Base-by-base conservation (phyloP, 1,140 invertebrate species). In the Hylaeus volcanicus region DNA sequence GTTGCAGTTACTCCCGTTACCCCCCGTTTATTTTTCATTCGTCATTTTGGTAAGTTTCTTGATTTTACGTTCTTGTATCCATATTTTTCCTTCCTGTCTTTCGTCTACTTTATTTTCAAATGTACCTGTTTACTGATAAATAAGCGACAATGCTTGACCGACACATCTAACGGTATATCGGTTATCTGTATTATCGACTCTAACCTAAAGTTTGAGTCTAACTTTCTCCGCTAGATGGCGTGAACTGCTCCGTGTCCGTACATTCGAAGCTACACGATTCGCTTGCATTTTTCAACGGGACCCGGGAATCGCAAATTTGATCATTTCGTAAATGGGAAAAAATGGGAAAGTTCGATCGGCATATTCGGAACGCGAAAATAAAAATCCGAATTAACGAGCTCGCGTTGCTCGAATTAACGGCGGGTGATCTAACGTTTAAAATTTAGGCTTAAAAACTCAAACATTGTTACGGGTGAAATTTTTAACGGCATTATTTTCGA, bases 1-100 rank as follows among this genome's bases (percentile, higher is more conserved):
- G 84, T 86, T 86, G 43, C 84, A 86, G 84, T 85, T 79, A 81
- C 64, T 70, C 70, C 68, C 37, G 74, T 84, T 74, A 65, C 45
- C 64, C 45, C 51, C 45, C 15, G 69, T 72, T 86, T 86, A 77
- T 86, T 86, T 86, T 86, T 66, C 72, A 71, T 60, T 72, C 84
- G 68, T 74, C 78, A 45, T 61, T 86, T 80, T 82, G 80, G 83
- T 86, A 72, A 82, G 71, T 73, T 81, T 74, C 64, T 64, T 87
- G 60, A 70, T 88, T 84, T 74, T 84, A 68, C 80, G 64, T 37
- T 75, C 1, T 58, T 51, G 9, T 39, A 26, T 14, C 60, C 39
- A 58, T 39, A 3, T 61, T 68, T 45, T 6, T 58, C 39, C 5
- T 5, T 12, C 26, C 0, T 26, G 1, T 15, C 3, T 43, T 64